Evolutionary conservation across 2,888 invertebrate species (phyloP).

Genomic region (Lordiphosa andalusiaca): DNA sequence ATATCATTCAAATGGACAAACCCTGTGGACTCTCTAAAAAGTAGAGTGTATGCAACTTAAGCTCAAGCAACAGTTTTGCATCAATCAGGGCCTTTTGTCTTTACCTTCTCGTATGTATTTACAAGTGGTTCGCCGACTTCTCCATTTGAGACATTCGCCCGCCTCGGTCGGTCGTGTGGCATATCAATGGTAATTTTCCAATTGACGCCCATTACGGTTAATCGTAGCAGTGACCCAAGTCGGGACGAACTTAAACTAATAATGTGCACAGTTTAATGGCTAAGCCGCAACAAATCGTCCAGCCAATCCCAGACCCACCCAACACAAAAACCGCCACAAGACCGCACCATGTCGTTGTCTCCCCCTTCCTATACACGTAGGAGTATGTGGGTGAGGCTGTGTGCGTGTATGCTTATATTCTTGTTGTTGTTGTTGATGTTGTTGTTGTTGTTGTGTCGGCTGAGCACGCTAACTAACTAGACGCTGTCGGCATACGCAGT

Average conservation of each 20-base stretch:
- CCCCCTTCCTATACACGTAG: background rate
- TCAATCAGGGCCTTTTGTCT: too few relatives aligned
- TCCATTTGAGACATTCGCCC: too few relatives aligned
- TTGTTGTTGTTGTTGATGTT: conserved; percentile 19
- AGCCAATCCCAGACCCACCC: conserved; percentile 40
- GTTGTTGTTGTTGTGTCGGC: conserved; percentile 9
- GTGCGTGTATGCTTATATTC: conserved; percentile 13
- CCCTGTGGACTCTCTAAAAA: too few relatives aligned
- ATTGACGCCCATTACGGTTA: conserved; percentile 73
- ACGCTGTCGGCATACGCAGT: conserved; percentile 49
- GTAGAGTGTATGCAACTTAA: too few relatives aligned
- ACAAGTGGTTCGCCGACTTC: background rate
- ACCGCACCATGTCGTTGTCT: conserved; percentile 51
- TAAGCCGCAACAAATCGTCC: conserved; percentile 62
- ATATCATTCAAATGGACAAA: too few relatives aligned
- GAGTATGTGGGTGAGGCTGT: conserved; percentile 13
- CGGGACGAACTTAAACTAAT: conserved; percentile 74
- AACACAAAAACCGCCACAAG: conserved; percentile 42
- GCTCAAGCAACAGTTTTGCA: too few relatives aligned
- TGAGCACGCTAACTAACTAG: conserved; percentile 44
- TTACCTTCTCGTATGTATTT: background rate
- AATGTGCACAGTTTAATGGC: conserved; percentile 71
- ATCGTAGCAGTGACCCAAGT: conserved; percentile 75
- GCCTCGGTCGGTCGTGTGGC: conserved; percentile 44
- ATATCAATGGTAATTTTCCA: conserved; percentile 70